These are phyloP conservation scores for Ferrisia virgata DNA, from an alignment of 2,888 invertebrate species.

Conservation along the genomic window DNA sequence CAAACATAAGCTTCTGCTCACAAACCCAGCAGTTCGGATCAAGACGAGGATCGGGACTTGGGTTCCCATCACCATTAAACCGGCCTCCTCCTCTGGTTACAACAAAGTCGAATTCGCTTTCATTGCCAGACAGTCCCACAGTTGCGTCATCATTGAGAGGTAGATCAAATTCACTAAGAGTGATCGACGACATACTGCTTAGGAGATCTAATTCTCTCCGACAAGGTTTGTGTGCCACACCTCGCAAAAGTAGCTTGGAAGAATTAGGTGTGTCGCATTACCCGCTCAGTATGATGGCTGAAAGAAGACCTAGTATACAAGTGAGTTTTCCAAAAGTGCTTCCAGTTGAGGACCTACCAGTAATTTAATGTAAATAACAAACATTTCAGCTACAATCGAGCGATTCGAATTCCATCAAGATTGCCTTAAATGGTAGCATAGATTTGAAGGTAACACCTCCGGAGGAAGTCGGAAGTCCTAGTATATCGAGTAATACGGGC, in stretches of 20 bases:
- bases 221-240: constrained; percentile 68
- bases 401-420: constrained; percentile 75
- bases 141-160: constrained; percentile 75
- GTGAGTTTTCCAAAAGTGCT: constrained; percentile 43
- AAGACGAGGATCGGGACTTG: constrained; percentile 67
- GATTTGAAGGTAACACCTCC: constrained; percentile 76
- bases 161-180: constrained; percentile 80
- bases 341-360: too few species aligned
- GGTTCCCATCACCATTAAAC: constrained; percentile 62
- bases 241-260: constrained; percentile 78
- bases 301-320: constrained; percentile 48
- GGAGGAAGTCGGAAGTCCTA: constrained; percentile 56
- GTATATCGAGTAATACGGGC: constrained; percentile 56
- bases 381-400: constrained; percentile 57
- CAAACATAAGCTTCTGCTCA: constrained; percentile 86
- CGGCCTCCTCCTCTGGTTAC: constrained; percentile 75
- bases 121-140: constrained; percentile 83
- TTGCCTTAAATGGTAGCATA: constrained; percentile 80
- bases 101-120: constrained; percentile 84
- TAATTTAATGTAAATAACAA: too few species aligned
- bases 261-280: constrained; percentile 81
- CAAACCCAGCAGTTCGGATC: constrained; percentile 60
- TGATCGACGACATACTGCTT: constrained; percentile 79
- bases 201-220: constrained; percentile 79
- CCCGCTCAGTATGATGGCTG: constrained; percentile 53